Base-by-base conservation (phyloP, 2,113 vertebrate genomes). In the Fulica atra region DNA sequence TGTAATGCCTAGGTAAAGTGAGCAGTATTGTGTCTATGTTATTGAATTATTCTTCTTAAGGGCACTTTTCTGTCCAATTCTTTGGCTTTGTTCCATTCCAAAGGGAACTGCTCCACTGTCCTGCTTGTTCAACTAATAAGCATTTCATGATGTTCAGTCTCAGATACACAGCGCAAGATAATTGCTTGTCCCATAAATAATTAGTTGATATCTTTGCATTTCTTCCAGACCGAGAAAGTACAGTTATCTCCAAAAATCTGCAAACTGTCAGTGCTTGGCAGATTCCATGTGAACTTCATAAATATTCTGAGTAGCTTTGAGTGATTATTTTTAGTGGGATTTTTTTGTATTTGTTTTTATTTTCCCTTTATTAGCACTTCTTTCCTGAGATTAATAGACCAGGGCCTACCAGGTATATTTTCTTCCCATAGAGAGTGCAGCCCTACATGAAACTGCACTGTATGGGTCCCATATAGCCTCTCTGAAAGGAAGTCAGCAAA, bases 111-210 rank as follows among this genome's bases (percentile, higher is more conserved):
- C 38, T 92, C 8, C 48, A 60, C 91, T 81, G 23, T 80, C 42
- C n/a, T 94, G 33, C 81, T 89, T 86, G 40, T 74, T 95, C 73
- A 93, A 61, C 81, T 94, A 88, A 59, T 63, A 88, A 80, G 50
- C 10, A 73, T 80, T 91, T 96, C 10, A 54, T 91, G 40, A 88
- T 88, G 25, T 91, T 93, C 59, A 29, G 50, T 69, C 70, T 80
- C 92, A 92, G 50, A 73, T 66, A 76, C 56, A 87, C 63, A 29
- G 28, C 59, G 26, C 59, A 69, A 89, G 68, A 85, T 89, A 96
- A 91, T 73, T 80, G 28, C 28, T 53, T 86, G 42, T 72, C 29
- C 59, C 25, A 82, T 89, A 82, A 94, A 95, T 77, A 93, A 91
- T 91, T 88, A 92, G 71, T 73, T 88, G 80, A 86, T 88, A 50